Conservation (phyloP, 1,140 invertebrate genomes). For the Idris sp. region DNA sequence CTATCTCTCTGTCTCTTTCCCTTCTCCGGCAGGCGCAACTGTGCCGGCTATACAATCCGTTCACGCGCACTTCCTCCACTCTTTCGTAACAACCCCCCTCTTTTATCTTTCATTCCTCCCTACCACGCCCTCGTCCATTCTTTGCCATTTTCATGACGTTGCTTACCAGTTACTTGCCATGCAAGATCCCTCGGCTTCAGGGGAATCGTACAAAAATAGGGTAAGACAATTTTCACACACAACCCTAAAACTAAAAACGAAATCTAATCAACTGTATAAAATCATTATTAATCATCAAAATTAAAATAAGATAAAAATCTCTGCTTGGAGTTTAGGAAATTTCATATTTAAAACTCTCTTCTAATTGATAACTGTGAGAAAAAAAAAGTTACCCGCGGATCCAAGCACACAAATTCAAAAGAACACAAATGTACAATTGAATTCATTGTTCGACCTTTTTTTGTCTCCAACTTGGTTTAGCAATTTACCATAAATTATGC, state of each 20-base stretch:
- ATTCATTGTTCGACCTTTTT: not conserved
- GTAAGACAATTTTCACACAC: constrained; percentile 14
- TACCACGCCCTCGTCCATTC: constrained; percentile 30
- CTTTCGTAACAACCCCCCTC: not conserved
- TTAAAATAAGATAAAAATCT: too few species aligned
- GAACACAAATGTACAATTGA: not conserved
- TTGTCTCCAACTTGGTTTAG: not conserved
- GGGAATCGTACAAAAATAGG: constrained; percentile 27
- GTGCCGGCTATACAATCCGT: constrained; percentile 19
- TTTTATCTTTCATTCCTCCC: too few species aligned
- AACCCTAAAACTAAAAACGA: too few species aligned
- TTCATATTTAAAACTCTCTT: too few species aligned
- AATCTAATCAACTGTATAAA: too few species aligned
- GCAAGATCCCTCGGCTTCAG: constrained; percentile 29
- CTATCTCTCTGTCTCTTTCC: constrained; percentile 12
- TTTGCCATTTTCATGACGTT: constrained; percentile 46
- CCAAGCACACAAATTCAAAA: not conserved
- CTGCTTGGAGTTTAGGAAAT: too few species aligned
- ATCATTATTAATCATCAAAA: too few species aligned
- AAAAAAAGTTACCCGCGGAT: too few species aligned
- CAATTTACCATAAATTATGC: constrained; percentile 10
- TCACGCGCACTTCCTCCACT: constrained; percentile 45
- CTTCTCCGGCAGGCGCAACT: not conserved
- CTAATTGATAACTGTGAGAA: too few species aligned
- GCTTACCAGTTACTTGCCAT: constrained; percentile 35